Conservation (phyloP, 2,113 vertebrate genomes). For the Cebus imitator region DNA sequence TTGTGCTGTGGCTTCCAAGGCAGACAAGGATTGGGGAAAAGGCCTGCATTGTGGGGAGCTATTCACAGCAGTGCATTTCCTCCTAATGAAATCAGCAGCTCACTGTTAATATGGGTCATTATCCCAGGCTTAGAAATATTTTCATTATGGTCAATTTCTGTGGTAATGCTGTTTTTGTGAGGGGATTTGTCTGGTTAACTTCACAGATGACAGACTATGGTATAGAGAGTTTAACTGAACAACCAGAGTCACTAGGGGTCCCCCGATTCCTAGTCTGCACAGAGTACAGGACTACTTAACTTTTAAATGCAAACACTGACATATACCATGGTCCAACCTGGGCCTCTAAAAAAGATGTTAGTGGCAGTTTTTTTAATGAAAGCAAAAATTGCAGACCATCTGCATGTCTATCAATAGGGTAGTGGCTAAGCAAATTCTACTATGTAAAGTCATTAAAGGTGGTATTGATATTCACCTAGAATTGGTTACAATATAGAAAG, state of each 20-base stretch:
- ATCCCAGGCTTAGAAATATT: conserved; percentile 64
- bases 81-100: conserved; percentile 41
- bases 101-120: conserved; percentile 34
- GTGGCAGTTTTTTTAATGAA: background rate
- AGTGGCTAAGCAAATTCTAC: background rate
- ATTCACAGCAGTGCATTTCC: background rate
- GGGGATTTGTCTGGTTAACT: conserved; percentile 48
- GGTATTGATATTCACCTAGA: background rate
- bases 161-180: conserved; percentile 34
- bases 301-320: conserved; percentile 32
- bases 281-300: background rate
- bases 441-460: background rate
- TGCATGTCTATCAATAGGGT: background rate
- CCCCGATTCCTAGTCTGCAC: background rate
- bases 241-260: background rate
- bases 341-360: background rate
- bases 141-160: conserved; percentile 62
- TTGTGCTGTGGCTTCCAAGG: background rate
- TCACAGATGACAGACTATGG: conserved; percentile 1
- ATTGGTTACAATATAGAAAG: background rate
- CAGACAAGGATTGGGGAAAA: background rate
- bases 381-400: background rate
- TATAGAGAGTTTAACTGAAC: background rate
- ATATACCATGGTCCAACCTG: background rate
- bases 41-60: background rate